These are phyloP conservation scores for Melitaea athalia DNA, from an alignment of 2,888 invertebrate species.

Conservation along the genomic window DNA sequence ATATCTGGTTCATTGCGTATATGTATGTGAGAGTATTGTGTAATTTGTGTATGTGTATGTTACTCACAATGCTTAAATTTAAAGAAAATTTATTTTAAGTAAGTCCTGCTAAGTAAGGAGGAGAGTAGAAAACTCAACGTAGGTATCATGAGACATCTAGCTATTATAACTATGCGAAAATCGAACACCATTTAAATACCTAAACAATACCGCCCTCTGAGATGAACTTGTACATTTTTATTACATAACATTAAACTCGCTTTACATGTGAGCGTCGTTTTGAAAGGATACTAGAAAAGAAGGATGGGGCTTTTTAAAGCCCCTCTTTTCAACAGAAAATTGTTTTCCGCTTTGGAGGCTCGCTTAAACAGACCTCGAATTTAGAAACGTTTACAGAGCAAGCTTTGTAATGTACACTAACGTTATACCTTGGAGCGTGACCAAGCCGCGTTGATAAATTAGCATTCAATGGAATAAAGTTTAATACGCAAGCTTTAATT, in stretches of 20 bases:
- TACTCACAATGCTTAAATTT: no score
- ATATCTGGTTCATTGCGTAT: no score
- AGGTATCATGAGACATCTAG: no score
- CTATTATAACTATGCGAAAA: neutral
- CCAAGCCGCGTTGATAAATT: slow-evolving; percentile 41
- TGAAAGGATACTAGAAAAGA: slow-evolving; percentile 15
- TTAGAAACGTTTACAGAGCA: slow-evolving; percentile 35
- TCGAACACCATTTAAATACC: neutral
- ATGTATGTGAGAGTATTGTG: no score
- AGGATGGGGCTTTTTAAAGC: slow-evolving; percentile 18
- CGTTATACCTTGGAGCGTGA: slow-evolving; percentile 46
- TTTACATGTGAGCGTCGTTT: slow-evolving; percentile 13
- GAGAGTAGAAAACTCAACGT: no score
- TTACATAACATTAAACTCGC: slow-evolving; percentile 13
- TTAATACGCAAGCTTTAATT: slow-evolving; percentile 29
- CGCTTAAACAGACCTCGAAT: slow-evolving; percentile 29
- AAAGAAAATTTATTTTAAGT: no score
- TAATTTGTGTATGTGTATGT: no score
- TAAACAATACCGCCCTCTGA: neutral
- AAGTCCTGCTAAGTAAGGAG: no score
- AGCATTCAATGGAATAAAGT: slow-evolving; percentile 22
- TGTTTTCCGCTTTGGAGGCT: slow-evolving; percentile 26
- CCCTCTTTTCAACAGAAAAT: slow-evolving; percentile 27
- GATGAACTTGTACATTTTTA: neutral
- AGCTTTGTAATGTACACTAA: slow-evolving; percentile 24